Evolutionary conservation across 92 coral and sea anemone genomes (phyloP), one percentile per base, ranked within the genome.

Genomic region (Scolanthus callimorphus): DNA sequence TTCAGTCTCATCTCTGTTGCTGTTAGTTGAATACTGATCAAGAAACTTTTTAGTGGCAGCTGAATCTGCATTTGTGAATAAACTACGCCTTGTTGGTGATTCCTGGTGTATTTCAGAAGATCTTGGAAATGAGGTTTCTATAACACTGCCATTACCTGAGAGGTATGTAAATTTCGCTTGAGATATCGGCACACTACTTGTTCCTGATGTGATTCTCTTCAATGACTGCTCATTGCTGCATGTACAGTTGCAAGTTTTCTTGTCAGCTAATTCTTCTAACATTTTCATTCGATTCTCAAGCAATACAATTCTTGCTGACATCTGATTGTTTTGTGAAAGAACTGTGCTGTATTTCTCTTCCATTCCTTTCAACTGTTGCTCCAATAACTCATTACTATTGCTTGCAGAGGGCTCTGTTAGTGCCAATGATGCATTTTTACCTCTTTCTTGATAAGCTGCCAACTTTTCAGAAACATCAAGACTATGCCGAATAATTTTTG

Each of bases 221-320:
- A 6, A 6, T 6, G 8, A 6, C 6, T 34, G 6, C 6, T 15
- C 41, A 34, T 6, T 15, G 15, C 15, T 34, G 41, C 41, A 34
- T 34, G 8, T 34, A 34, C 41, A 34, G 41, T 34, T 34, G 17
- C 60, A 59, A 19, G 48, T 29, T 47, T 63, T 59, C 48, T 57
- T 63, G n/a, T 19, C 27, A 17, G 52, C 25, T n/a, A 76, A 51
- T 56, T 92, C 98, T 59, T 92, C 94, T 27, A 92, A 60, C 11
- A 92, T 57, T 34, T 76, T 83, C 34, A 92, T 75, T 65, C 77
- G 71, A 46, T 82, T 92, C 65, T 92, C 98, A 34, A 92, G 60
- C 55, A 92, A 71, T 45, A 88, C 80, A 71, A 92, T 77, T 51
- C 92, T 77, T 2, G 96, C 85, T 31, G 91, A 77, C 85, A 92